phyloP scores from a whole-genome alignment of 2,113 vertebrate genomes.

The Sylvia atricapilla region DNA sequence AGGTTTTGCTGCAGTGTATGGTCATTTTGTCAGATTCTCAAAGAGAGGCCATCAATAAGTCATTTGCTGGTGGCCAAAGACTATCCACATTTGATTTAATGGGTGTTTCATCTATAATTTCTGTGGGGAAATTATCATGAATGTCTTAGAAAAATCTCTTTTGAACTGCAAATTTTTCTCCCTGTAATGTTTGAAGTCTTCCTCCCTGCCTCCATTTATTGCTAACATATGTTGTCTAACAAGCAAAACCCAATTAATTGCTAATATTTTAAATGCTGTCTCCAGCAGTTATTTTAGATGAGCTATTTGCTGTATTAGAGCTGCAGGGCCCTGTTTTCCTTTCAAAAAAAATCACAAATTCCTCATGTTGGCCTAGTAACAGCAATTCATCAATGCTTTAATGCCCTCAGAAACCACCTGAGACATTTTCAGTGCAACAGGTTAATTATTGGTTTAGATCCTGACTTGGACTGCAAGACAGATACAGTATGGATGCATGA shows the following conservation, averaged over 20 bases:
- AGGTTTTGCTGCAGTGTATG: not conserved
- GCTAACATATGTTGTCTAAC: not conserved
- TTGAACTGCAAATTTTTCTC: not conserved
- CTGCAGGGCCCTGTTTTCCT: not conserved
- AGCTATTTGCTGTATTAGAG: not conserved
- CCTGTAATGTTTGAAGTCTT: not conserved
- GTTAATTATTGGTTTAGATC: not conserved
- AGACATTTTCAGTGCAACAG: not conserved
- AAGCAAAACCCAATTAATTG: not conserved
- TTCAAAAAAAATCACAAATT: not conserved
- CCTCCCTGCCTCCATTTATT: not conserved
- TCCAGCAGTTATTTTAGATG: not conserved
- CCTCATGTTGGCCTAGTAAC: not conserved
- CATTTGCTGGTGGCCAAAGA: not conserved
- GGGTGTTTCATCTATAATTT: not conserved
- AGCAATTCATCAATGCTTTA: not conserved
- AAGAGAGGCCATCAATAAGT: not conserved
- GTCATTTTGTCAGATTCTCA: not conserved
- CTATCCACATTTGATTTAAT: not conserved
- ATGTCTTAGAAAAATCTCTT: not conserved
- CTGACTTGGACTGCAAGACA: not conserved
- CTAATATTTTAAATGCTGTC: not conserved
- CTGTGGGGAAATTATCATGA: not conserved
- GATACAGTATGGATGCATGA: not conserved
- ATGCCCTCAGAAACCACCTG: not conserved